Percentiles rank a stretch among this genome's conserved stretches.
Conservation (phyloP, 2,888 invertebrate genomes). For the Synanthedon formicaeformis region DNA sequence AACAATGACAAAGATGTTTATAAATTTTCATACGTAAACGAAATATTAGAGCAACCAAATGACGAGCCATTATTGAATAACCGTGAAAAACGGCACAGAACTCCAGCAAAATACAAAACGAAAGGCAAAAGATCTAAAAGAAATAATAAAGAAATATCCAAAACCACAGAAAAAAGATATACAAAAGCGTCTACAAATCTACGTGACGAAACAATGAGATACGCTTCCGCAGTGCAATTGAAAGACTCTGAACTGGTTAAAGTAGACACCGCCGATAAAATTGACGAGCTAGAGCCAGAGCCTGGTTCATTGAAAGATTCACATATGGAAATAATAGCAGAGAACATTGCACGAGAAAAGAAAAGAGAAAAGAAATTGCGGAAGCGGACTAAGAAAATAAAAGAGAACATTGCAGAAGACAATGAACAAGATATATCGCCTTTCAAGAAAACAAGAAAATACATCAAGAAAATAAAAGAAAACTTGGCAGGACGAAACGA, state of each 20-base stretch:
- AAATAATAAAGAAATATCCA: too few species aligned
- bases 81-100: too few species aligned
- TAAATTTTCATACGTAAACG: neutral
- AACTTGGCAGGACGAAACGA: neutral
- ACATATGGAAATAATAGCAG: conserved; percentile 31
- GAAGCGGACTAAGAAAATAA: conserved; percentile 12
- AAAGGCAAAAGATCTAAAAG: too few species aligned
- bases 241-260: conserved; percentile 22
- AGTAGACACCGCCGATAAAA: neutral
- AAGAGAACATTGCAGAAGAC: conserved; percentile 2
- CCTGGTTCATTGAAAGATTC: conserved; percentile 16
- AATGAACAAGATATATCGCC: neutral
- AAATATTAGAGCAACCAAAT: neutral
- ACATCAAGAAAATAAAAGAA: neutral
- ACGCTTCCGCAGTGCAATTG: conserved; percentile 19
- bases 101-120: too few species aligned
- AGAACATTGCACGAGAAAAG: conserved; percentile 2
- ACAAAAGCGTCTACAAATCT: conserved; percentile 14
- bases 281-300: conserved; percentile 17
- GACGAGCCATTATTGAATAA: too few species aligned
- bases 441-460: neutral
- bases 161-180: conserved; percentile 3
- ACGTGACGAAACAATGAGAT: conserved; percentile 43
- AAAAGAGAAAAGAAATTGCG: conserved; percentile 7
- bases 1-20: too few species aligned